These are phyloP conservation scores for Typhlichthys subterraneus DNA, from an alignment of 2,797 vertebrate species.

Conservation along the genomic window DNA sequence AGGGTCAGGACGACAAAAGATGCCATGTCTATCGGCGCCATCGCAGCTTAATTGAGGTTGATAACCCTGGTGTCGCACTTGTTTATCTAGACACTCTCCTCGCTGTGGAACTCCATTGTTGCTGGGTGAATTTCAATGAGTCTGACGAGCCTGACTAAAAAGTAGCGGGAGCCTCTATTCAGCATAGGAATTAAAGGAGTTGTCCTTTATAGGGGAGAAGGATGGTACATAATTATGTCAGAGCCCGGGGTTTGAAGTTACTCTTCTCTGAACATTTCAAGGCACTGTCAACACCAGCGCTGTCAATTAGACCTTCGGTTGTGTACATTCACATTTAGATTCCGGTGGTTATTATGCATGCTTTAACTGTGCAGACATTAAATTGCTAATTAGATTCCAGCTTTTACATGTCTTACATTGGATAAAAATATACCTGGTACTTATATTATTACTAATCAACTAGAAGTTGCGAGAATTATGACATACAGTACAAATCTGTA, in stretches of 20 bases:
- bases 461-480: not conserved
- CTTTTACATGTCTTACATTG: no score
- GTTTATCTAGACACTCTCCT: constrained; percentile 46
- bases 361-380: no score
- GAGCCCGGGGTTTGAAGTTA: no score
- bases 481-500: not conserved
- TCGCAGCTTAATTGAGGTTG: constrained; percentile 51
- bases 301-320: no score
- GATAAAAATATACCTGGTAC: no score
- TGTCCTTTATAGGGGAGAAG: no score
- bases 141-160: constrained; percentile 13
- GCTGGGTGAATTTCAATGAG: constrained; percentile 39
- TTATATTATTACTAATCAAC: not conserved
- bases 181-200: not conserved
- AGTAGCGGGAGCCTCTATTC: constrained; percentile 17
- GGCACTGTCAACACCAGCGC: no score
- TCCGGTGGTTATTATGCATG: no score
- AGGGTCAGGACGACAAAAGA: constrained; percentile 41
- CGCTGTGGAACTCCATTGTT: constrained; percentile 4
- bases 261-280: no score
- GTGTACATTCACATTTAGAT: no score
- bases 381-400: no score
- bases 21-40: constrained; percentile 26
- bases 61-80: constrained; percentile 57
- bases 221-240: no score